phyloP scores from a whole-genome alignment of 2,113 vertebrate genomes.

The Scomber colias region DNA sequence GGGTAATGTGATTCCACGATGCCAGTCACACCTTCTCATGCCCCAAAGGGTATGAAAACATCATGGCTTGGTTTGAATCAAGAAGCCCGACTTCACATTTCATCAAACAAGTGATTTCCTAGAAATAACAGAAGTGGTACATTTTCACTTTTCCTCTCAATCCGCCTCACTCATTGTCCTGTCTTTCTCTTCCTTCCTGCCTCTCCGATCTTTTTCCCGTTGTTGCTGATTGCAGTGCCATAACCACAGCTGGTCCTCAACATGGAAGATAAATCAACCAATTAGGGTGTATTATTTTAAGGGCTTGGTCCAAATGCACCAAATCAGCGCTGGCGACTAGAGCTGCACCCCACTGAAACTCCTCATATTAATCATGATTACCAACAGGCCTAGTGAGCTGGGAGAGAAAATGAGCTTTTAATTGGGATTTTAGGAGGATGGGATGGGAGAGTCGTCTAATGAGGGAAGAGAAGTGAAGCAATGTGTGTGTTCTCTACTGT shows the following conservation, averaged over 20 bases:
- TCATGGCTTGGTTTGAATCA: conserved; percentile 11
- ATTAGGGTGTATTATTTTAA: conserved; percentile 76
- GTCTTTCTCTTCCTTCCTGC: conserved; percentile 21
- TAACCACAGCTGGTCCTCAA: conserved; percentile 77
- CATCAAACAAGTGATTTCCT: background rate
- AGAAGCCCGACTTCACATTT: conserved; percentile 3
- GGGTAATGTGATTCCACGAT: conserved; percentile 47
- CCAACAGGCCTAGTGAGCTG: conserved; percentile 54
- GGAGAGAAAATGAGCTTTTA: conserved; percentile 68
- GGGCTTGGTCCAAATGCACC: conserved; percentile 64
- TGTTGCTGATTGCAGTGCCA: conserved; percentile 48
- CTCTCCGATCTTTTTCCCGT: background rate
- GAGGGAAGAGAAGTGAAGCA: conserved; percentile 5
- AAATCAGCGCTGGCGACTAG: conserved; percentile 56
- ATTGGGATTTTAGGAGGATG: conserved; percentile 56
- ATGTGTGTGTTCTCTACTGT: conserved; percentile 21
- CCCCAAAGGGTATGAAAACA: conserved; percentile 1
- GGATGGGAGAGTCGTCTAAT: conserved; percentile 33
- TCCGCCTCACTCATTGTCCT: conserved; percentile 10
- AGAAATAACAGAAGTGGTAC: background rate
- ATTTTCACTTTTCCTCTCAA: conserved; percentile 1
- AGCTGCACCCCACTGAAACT: conserved; percentile 45
- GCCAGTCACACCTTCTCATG: conserved; percentile 23
- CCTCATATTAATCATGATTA: conserved; percentile 80
- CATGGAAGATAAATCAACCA: conserved; percentile 76